Evolutionary conservation across 2,113 vertebrate genomes (phyloP), one percentile per base, ranked within the genome.

Genomic region (Brachypteracias leptosomus): DNA sequence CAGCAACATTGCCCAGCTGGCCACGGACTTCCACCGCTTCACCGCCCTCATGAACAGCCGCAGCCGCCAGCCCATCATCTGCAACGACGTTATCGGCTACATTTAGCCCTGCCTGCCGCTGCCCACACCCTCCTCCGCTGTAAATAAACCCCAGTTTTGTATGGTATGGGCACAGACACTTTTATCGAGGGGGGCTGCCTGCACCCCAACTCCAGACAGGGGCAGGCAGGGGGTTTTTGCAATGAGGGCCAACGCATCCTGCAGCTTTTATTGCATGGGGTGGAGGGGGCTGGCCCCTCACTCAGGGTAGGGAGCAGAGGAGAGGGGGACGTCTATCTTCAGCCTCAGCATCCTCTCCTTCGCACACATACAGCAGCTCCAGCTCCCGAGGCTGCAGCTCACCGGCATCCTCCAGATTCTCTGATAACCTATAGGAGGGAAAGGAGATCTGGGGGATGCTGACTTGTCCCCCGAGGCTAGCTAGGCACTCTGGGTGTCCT

Each of bases 21-120:
- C 98, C 84, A 91, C 98, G 7, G 99, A 99, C 93, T 98, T 98
- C 90, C 98, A 99, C 84, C 98, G 98, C 84, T 99, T 99, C 90
- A 98, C 98, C 0, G 98, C 98, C 25, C 98, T 99, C 59, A 98
- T 99, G 99, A 99, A 98, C 97, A 99, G 99, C 42, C 99, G 99
- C 88, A 99, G 99, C 92, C 98, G 99, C 68, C 99, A 99, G 78
- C 99, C 99, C 85, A 99, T 99, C 97, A 99, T 99, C 97, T 99
- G 99, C 97, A 99, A 98, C 33, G 99, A 99, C 75, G 98, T 98
- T 77, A 98, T 99, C 63, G 98, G 99, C 94, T 99, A 99, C 96
- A 99, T 99, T 97, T 97, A 96, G 96, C 85, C 65, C 65, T 55
- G 55, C 78, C 57, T 0, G 31, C 77, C 38, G 20, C 65, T 10